Evolutionary conservation across 1,140 invertebrate species (phyloP), one percentile per base, ranked within the genome.

Genomic region (Hypothenemus hampei): DNA sequence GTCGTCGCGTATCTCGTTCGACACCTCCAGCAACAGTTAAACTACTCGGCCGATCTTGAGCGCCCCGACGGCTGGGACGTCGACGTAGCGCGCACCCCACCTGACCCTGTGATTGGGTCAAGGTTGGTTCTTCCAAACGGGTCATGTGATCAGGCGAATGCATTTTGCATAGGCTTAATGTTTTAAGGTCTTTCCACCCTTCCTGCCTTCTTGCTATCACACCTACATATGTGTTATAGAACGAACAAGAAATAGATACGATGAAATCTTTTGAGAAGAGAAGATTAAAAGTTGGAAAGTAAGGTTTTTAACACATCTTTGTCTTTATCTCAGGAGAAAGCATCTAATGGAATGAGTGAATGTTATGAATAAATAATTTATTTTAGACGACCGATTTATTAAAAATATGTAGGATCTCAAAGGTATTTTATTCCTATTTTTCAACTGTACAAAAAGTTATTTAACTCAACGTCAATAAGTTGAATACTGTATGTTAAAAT

Each of bases 41-140:
- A 57, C 56, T 60, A 47, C 45, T 40, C 46, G 51, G 29, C 37
- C 39, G 46, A 36, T 48, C 39, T 52, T 57, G 61, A 45, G 45
- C 60, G 56, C 55, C 59, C 48, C 55, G 62, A 58, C 57, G 57
- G 24, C 41, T 52, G 46, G 54, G 51, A 54, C 52, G 50, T 19
- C 39, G 55, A 29, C 57, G 56, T 43, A 51, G 24, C 58, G 58
- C 56, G 64, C 62, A 58, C 62, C 62, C 26, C 39, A 37, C 43
- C 43, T 37, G 58, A 62, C 57, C 64, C 64, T 62, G 41, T 40
- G 49, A 60, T 53, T 56, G 53, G 64, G 64, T 65, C 64, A 65
- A 65, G 64, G 64, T 65, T 58, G 58, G 3, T 59, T 58, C 63
- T n/a, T n/a, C 57, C 56, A 62, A 64, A 60, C 59, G 46, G 54